Conservation (phyloP, 2,888 invertebrate genomes). For the Tachystola acroxantha region DNA sequence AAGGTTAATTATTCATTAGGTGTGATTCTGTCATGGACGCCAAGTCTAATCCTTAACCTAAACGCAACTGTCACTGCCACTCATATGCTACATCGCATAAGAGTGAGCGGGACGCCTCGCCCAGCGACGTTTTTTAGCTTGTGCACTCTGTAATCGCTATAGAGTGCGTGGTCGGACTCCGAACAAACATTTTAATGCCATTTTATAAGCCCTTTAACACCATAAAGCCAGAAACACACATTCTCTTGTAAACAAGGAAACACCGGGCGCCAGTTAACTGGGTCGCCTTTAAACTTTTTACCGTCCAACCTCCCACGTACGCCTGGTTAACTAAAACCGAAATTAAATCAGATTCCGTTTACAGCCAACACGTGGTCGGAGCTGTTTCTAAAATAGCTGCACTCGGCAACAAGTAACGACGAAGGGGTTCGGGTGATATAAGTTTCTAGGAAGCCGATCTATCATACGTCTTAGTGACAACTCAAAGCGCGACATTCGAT, state of each 20-base stretch:
- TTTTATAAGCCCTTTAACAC: slow-evolving; percentile 1
- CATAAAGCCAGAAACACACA: background rate
- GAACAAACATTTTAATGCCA: too few relatives aligned
- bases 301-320: slow-evolving; percentile 45
- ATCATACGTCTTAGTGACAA: slow-evolving; percentile 62
- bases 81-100: too few relatives aligned
- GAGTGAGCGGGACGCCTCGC: too few relatives aligned
- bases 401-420: background rate
- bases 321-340: slow-evolving; percentile 29
- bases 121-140: too few relatives aligned
- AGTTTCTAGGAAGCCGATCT: slow-evolving; percentile 47
- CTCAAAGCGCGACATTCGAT: slow-evolving; percentile 59
- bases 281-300: slow-evolving; percentile 54
- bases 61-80: too few relatives aligned
- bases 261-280: slow-evolving; percentile 36
- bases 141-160: slow-evolving; percentile 1
- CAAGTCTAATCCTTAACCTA: too few relatives aligned
- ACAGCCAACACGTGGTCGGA: slow-evolving; percentile 27
- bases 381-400: slow-evolving; percentile 12
- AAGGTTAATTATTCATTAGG: slow-evolving; percentile 1
- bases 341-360: slow-evolving; percentile 25
- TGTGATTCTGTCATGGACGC: too few relatives aligned
- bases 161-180: too few relatives aligned
- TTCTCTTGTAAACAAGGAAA: slow-evolving; percentile 40
- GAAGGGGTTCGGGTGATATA: slow-evolving; percentile 25